These are phyloP conservation scores for Micrastur ruficollis DNA, from an alignment of 2,797 vertebrate species.

Conservation along the genomic window DNA sequence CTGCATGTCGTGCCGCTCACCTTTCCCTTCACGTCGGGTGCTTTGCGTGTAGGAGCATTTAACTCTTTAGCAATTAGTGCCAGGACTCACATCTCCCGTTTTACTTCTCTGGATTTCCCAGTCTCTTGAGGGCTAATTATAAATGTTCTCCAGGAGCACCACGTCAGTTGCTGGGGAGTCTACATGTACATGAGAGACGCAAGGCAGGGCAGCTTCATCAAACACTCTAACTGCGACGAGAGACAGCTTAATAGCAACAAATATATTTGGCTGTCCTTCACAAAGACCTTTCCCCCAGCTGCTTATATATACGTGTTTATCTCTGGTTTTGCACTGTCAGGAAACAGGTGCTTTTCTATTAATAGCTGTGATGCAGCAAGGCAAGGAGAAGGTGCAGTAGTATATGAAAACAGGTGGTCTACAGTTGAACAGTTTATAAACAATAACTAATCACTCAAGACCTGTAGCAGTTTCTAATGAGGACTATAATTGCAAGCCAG, in stretches of 20 bases:
- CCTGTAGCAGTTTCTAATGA: conserved; percentile 81
- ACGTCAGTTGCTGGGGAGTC: not conserved
- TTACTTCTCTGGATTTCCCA: conserved; percentile 22
- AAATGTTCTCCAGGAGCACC: not conserved
- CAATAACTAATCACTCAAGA: conserved; percentile 85
- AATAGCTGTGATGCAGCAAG: conserved; percentile 71
- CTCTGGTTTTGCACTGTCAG: conserved; percentile 74
- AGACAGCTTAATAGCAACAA: conserved; percentile 36
- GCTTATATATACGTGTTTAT: conserved; percentile 43
- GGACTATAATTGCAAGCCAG: conserved; percentile 79
- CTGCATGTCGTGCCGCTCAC: not conserved
- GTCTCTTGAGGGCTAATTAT: conserved; percentile 51
- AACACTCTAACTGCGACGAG: not conserved
- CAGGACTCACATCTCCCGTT: not conserved
- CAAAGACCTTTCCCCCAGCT: conserved; percentile 75
- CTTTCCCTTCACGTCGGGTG: not conserved
- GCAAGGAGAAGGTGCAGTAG: conserved; percentile 71
- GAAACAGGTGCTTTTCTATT: conserved; percentile 88
- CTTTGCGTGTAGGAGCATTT: not conserved
- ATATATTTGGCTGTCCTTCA: conserved; percentile 59
- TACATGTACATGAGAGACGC: not conserved
- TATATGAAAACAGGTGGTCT: conserved; percentile 83
- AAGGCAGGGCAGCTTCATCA: not conserved
- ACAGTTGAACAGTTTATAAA: conserved; percentile 75
- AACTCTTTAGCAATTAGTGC: conserved; percentile 30